Evolutionary conservation across 2,797 vertebrate genomes (phyloP).

Genomic region (Myiotriccus ornatus): DNA sequence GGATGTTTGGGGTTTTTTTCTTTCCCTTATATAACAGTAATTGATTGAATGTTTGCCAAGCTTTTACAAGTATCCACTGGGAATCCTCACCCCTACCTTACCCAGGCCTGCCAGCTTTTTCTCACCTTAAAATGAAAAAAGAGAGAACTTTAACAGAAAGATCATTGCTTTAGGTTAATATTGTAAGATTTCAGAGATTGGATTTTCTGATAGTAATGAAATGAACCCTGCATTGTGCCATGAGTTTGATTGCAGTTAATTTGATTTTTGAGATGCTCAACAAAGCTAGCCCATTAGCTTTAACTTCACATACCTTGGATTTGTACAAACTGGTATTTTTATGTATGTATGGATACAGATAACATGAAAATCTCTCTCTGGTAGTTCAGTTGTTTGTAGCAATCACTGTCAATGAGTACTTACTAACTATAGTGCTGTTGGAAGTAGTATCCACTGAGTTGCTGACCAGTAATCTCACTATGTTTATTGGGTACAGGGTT

Average conservation of each 20-base stretch:
- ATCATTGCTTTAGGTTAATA: slow-evolving; percentile 73
- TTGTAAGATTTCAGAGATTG: slow-evolving; percentile 72
- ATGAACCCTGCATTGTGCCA: slow-evolving; percentile 56
- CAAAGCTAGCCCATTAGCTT: slow-evolving; percentile 57
- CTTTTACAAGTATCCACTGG: slow-evolving; percentile 59
- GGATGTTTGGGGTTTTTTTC: neutral
- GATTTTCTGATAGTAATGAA: slow-evolving; percentile 69
- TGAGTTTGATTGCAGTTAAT: slow-evolving; percentile 65
- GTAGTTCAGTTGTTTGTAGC: neutral
- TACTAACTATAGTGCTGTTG: neutral
- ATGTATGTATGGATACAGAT: neutral
- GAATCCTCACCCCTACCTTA: slow-evolving; percentile 52
- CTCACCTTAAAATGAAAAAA: slow-evolving; percentile 73
- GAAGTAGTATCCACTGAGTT: neutral
- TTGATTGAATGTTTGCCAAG: slow-evolving; percentile 67
- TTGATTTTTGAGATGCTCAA: slow-evolving; percentile 60
- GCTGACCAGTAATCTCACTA: slow-evolving; percentile 10
- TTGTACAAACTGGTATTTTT: slow-evolving; percentile 40
- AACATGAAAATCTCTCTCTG: neutral
- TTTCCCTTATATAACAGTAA: slow-evolving; percentile 32
- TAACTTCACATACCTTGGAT: slow-evolving; percentile 51
- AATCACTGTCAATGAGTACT: neutral
- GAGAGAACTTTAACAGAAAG: slow-evolving; percentile 73
- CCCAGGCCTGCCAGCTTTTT: neutral
- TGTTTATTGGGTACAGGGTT: neutral